Evolutionary conservation across 2,888 invertebrate species (phyloP).

Genomic region (Mycalesis mineus): DNA sequence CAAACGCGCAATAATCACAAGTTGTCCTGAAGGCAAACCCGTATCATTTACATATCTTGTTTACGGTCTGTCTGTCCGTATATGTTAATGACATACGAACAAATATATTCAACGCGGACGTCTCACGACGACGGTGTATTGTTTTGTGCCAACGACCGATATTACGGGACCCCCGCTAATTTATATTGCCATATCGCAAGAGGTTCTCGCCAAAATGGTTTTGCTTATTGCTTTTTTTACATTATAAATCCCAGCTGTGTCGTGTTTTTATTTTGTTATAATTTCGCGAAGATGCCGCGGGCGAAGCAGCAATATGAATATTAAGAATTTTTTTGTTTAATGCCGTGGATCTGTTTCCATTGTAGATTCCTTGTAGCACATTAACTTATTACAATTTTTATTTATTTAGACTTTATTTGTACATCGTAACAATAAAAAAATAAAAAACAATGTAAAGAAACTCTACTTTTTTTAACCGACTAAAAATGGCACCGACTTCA

Average conservation of each 20-base stretch:
- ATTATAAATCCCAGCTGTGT: conserved; percentile 59
- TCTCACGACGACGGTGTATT: conserved; percentile 49
- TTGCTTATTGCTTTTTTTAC: conserved; percentile 46
- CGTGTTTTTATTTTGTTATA: conserved; percentile 73
- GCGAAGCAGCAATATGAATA: conserved; percentile 66
- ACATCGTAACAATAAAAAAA: no score
- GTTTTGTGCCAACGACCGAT: conserved; percentile 45
- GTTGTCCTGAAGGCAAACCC: conserved; percentile 41
- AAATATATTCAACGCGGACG: conserved; percentile 56
- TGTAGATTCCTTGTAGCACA: conserved; percentile 25
- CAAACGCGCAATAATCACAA: conserved; percentile 37
- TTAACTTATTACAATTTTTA: no score
- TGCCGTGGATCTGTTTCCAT: conserved; percentile 40
- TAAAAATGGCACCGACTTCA: no score
- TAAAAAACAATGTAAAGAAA: no score
- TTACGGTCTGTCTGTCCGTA: conserved; percentile 59
- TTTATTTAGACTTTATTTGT: no score
- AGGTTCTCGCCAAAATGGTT: conserved; percentile 41
- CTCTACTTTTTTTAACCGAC: no score
- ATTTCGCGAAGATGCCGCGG: conserved; percentile 69
- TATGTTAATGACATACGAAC: conserved; percentile 62
- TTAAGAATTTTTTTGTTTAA: conserved; percentile 58
- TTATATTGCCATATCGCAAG: neutral
- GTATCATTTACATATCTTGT: conserved; percentile 68
- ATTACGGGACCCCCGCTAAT: conserved; percentile 32